Evolutionary conservation across 2,113 vertebrate genomes (phyloP).

Genomic region (Ornithorhynchus anatinus): DNA sequence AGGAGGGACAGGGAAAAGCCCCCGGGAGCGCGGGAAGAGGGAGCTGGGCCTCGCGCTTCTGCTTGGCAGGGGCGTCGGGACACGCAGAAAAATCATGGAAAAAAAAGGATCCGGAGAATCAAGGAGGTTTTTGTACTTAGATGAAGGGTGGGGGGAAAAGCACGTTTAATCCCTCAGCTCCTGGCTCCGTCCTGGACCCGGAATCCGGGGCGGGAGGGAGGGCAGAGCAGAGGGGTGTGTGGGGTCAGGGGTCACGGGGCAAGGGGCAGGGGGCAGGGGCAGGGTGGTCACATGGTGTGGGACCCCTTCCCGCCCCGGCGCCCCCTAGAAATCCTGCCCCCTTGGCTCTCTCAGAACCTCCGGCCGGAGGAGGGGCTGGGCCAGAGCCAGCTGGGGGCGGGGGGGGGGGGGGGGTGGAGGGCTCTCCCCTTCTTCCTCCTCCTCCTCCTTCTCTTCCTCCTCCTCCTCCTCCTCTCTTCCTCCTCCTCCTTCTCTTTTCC

Average conservation of each 20-base stretch:
- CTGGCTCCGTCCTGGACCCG: constrained; percentile 22
- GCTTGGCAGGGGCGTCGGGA: constrained; percentile 44
- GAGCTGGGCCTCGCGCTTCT: constrained; percentile 25
- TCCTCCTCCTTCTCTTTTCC: background rate
- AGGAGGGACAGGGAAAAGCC: constrained; percentile 39
- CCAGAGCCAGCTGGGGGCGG: no score
- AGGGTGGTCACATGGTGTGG: background rate
- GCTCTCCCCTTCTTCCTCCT: background rate
- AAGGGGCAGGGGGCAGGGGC: background rate
- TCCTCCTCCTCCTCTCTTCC: background rate
- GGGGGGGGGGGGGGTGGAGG: no score
- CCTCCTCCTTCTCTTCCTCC: background rate
- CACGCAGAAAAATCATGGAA: background rate
- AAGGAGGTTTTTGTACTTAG: background rate
- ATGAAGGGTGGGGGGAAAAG: background rate
- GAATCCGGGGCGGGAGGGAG: background rate
- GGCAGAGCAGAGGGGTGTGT: background rate
- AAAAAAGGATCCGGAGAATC: background rate
- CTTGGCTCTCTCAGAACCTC: no score
- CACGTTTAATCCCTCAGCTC: constrained; percentile 15
- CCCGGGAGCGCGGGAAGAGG: constrained; percentile 3
- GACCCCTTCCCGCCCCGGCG: no score
- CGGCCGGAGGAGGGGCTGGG: no score
- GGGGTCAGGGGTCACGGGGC: background rate
- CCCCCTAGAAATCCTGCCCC: no score